Base-by-base conservation (phyloP, 1,140 invertebrate genomes). In the Apis dorsata region DNA sequence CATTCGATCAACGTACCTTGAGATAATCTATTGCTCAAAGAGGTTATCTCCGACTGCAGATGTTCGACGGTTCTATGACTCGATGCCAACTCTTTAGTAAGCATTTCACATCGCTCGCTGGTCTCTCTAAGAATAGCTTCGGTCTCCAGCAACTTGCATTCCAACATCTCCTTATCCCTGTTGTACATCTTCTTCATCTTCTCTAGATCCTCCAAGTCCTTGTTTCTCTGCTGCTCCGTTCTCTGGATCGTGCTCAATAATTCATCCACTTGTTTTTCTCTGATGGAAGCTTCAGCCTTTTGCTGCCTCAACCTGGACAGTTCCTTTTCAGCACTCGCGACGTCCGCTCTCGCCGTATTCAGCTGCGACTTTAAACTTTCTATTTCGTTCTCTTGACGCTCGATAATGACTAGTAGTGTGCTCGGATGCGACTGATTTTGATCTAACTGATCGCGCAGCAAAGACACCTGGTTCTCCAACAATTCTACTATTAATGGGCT, bases 261-360 rank as follows among this genome's bases (percentile, higher is more conserved):
- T 89, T 97, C 96, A 68, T 97, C 96, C 92, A 97, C 96, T 90
- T 96, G 96, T 79, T 96, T 96, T 89, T 97, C 96, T 80, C 96
- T 94, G 63, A 96, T 91, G 11, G 92, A 92, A 21, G 95, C 94
- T 76, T 96, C 96, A 5, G 94, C 94, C 91, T 96, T 96, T 63
- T 96, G 91, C 91, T 97, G 96, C 21, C 96, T 95, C 69, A 97
- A 92, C 79, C 96, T 95, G n/a, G 95, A 94, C 51, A 97, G 93
- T 89, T 97, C 96, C 63, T 96, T 96, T 90, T 97, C 95, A 1
- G 95, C 95, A 59, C 90, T 93, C 1, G 90, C 92, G 1, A 94
- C 84, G 24, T 94, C 93, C 2, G 88, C 90, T 49, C 93, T 83
- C 9, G 93, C 91, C 0, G 88, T 55, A 62, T 92, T 94, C 65